Percentiles rank a stretch among this genome's conserved stretches.
phyloP scores from a whole-genome alignment of 2,797 vertebrate genomes.

The Enteromius argenteus region DNA sequence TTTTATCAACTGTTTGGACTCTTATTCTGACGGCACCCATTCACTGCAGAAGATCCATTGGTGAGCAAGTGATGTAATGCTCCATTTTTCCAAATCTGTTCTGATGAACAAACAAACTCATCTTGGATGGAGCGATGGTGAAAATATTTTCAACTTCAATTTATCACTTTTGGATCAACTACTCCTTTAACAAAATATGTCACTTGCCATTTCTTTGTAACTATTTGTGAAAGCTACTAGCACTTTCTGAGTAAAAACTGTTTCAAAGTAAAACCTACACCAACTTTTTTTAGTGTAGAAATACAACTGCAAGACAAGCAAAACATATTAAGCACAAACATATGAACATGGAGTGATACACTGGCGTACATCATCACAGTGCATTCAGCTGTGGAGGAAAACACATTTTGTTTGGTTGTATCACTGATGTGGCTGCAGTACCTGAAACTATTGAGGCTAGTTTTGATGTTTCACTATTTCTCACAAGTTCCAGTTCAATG shows the following conservation, averaged over 20 bases:
- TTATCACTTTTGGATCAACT: not conserved
- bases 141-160: not conserved
- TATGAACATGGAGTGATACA: not conserved
- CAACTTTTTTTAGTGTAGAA: not conserved
- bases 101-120: not conserved
- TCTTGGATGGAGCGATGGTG: not conserved
- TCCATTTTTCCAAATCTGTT: not conserved
- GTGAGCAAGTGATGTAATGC: not conserved
- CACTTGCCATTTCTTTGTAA: not conserved
- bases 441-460: constrained; percentile 79
- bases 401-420: not conserved
- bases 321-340: constrained; percentile 36
- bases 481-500: constrained; percentile 76
- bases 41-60: not conserved
- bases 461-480: constrained; percentile 80
- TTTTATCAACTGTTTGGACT: not conserved
- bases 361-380: not conserved
- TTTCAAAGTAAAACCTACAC: not conserved
- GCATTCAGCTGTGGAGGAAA: constrained; percentile 24
- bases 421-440: constrained; percentile 40
- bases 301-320: constrained; percentile 4
- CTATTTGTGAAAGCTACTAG: not conserved
- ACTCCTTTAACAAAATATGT: not conserved
- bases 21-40: not conserved
- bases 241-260: not conserved